Percentiles rank a stretch among this genome's conserved stretches.
These are phyloP conservation scores for Limenitis arthemis DNA, from an alignment of 2,888 invertebrate species.

Conservation along the genomic window DNA sequence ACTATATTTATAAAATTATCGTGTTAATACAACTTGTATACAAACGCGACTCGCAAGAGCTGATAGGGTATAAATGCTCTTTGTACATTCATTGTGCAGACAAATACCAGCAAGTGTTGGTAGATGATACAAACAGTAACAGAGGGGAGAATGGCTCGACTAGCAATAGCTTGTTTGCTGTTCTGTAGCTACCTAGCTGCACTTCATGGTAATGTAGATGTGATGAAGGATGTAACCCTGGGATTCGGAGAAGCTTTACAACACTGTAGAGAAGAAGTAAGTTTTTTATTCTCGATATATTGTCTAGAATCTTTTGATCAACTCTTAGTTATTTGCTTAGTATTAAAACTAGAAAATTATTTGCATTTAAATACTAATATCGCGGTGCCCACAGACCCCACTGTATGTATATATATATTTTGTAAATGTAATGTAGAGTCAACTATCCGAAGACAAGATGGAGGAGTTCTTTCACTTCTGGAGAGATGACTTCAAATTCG, in stretches of 20 bases:
- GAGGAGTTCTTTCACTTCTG: conserved; percentile 67
- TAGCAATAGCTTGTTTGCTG: conserved; percentile 18
- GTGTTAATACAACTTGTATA: too few species aligned
- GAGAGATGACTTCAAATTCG: conserved; percentile 61
- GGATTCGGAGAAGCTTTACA: conserved; percentile 62
- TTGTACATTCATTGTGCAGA: not conserved
- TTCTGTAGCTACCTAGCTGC: conserved; percentile 8
- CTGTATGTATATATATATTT: not conserved
- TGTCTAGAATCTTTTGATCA: too few species aligned
- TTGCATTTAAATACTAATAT: too few species aligned
- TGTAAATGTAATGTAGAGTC: conserved; percentile 40
- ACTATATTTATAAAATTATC: too few species aligned
- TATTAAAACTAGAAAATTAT: too few species aligned
- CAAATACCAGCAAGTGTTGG: not conserved
- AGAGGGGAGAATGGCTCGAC: conserved; percentile 13
- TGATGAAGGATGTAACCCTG: conserved; percentile 62
- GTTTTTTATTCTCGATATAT: too few species aligned
- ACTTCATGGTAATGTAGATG: conserved; percentile 31
- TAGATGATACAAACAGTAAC: not conserved
- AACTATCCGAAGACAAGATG: conserved; percentile 56
- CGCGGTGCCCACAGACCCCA: not conserved
- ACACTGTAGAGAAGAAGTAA: conserved; percentile 54
- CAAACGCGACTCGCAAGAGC: not conserved
- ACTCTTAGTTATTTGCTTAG: too few species aligned
- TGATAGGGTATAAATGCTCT: not conserved